These are phyloP conservation scores for Dolomedes plantarius DNA, from an alignment of 2,888 invertebrate genomes.

Conservation along the genomic window DNA sequence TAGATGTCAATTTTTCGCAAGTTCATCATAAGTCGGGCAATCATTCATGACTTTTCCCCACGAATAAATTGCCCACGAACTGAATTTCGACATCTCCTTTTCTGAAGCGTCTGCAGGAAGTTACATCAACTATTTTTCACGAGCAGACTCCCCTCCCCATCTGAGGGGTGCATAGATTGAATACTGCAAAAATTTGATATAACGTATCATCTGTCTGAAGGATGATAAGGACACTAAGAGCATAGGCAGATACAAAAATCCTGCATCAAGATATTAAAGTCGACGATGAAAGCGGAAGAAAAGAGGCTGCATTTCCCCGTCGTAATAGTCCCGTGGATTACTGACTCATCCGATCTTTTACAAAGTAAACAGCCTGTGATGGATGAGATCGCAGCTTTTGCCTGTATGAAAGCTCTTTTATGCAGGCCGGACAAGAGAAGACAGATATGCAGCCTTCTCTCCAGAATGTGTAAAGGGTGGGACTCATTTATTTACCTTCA, in stretches of 20 bases:
- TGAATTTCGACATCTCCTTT: not conserved
- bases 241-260: not conserved
- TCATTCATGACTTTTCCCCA: not conserved
- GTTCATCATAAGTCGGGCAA: not conserved
- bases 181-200: constrained; percentile 6
- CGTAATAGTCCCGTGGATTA: constrained; percentile 20
- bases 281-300: constrained; percentile 32
- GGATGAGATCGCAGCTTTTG: constrained; percentile 19
- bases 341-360: constrained; percentile 18
- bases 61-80: not conserved
- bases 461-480: not conserved
- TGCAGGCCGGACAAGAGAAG: not conserved
- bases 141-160: not conserved
- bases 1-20: not conserved
- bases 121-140: not conserved
- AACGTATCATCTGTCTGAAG: constrained; percentile 6
- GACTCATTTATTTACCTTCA: not conserved
- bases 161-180: constrained; percentile 10
- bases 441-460: not conserved
- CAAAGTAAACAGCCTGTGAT: constrained; percentile 24
- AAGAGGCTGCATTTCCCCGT: not conserved
- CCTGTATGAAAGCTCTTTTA: constrained; percentile 12
- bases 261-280: constrained; percentile 8
- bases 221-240: not conserved
- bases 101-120: not conserved